A percentile compares a stretch with the other conserved stretches of the same genome.
phyloP scores from a whole-genome alignment of 2,113 vertebrate genomes.

The Chamaetylas fuelleborni region DNA sequence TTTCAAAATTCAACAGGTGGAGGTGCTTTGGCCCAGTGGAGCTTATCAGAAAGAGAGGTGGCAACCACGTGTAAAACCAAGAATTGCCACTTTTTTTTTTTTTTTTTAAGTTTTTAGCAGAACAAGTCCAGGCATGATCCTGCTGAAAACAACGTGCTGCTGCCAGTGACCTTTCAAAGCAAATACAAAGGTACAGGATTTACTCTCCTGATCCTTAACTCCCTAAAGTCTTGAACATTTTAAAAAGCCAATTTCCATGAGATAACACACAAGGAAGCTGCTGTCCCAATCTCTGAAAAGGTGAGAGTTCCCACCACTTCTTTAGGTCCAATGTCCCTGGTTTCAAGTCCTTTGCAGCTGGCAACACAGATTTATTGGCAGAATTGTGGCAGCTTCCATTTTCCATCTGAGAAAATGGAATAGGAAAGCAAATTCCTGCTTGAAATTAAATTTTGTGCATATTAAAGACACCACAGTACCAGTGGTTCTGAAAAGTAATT shows the following conservation, averaged over 20 bases:
- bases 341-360: not conserved
- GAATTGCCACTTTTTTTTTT: not conserved
- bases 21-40: not conserved
- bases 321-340: not conserved
- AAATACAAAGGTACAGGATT: not conserved
- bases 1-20: not conserved
- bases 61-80: not conserved
- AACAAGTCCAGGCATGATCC: not conserved
- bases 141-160: not conserved
- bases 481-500: not conserved
- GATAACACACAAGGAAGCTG: not conserved
- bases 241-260: not conserved
- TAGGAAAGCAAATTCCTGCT: not conserved
- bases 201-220: not conserved
- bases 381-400: not conserved
- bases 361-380: not conserved
- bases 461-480: not conserved
- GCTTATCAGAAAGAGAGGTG: not conserved
- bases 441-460: not conserved
- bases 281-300: not conserved
- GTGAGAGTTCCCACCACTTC: not conserved
- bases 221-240: not conserved
- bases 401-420: not conserved
- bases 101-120: not conserved
- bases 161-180: not conserved